Base-by-base conservation (phyloP, 1,140 invertebrate genomes). In the Ceratina japonica region DNA sequence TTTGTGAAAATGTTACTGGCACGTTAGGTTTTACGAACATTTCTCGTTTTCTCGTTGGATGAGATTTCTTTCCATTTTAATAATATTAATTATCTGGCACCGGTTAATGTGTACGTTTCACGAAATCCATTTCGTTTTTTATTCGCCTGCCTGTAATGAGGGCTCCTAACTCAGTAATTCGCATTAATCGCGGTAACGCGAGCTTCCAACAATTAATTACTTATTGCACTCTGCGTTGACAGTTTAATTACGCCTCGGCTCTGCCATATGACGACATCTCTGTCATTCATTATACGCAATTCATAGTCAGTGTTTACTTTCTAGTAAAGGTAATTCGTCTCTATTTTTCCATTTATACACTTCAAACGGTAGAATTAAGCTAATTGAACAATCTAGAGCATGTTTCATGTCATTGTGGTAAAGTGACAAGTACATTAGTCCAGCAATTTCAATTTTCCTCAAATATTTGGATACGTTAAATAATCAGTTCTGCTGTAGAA, bases 131-230 rank as follows among this genome's bases (percentile, higher is more conserved):
- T 10, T 49, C 37, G 20, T 5, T 37, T 12, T 44, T 59, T n/a
- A 10, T 18, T 61, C 4, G 13, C 12, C 8, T 24, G 4, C 37
- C 15, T 24, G 54, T 37, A 71, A 31, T 24, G n/a, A 71, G 5
- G 20, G 10, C 58, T 3, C 37, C 37, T 61, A 44, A 49, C 20
- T 0, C 37, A 44, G 16, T 61, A 27, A 49, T 54, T 74, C 13
- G 59, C 63, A 63, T 64, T 72, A 64, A 74, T 74, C 61, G 20
- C 20, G 10, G 20, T 18, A 59, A 72, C 16, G 10, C 16, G 37
- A 16, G 37, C 37, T 63, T 63, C 24, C 20, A 74, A 72, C 70
- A 61, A 64, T 74, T 63, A 74, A 74, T 52, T 74, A 74, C 61
- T 64, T 64, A 64, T 74, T 51, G 24, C 24, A 22, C n/a, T 49